A percentile compares a stretch with the other conserved stretches of the same genome.
Conservation (phyloP, 2,113 vertebrate genomes). For the Caretta caretta region DNA sequence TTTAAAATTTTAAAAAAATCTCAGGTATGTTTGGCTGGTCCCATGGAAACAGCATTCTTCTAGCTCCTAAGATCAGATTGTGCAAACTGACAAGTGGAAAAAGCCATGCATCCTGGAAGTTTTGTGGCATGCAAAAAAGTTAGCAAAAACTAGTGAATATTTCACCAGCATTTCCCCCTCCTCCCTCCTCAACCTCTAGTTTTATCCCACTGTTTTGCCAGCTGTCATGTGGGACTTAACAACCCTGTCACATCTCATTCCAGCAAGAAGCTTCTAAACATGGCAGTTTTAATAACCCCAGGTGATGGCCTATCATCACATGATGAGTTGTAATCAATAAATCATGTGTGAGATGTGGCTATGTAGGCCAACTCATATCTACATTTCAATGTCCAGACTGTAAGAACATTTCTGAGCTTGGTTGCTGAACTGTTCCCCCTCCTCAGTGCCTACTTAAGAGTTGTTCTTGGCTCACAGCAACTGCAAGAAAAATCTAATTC, state of each 20-base stretch:
- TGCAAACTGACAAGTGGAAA: not conserved
- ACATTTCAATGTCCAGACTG: not conserved
- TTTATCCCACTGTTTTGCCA: not conserved
- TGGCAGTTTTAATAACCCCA: slow-evolving; percentile 17
- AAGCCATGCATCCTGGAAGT: not conserved
- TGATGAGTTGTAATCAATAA: slow-evolving; percentile 21
- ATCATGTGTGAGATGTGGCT: slow-evolving; percentile 5
- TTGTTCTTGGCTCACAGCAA: not conserved
- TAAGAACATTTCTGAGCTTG: not conserved
- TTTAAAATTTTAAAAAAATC: not conserved
- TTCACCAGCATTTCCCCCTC: not conserved
- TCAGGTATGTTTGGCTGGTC: not conserved
- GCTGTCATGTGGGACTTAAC: not conserved
- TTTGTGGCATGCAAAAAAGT: not conserved
- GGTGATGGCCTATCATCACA: not conserved
- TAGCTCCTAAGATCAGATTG: not conserved
- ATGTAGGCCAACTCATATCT: slow-evolving; percentile 2
- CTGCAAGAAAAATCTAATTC: not conserved
- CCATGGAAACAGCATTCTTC: not conserved
- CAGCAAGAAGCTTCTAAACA: not conserved
- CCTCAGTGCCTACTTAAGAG: not conserved
- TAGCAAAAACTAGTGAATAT: not conserved
- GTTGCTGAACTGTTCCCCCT: not conserved
- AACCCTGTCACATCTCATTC: not conserved
- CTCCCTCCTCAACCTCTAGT: not conserved